phyloP scores from a whole-genome alignment of 2,888 invertebrate genomes.

The Omphaloscelis lunosa region DNA sequence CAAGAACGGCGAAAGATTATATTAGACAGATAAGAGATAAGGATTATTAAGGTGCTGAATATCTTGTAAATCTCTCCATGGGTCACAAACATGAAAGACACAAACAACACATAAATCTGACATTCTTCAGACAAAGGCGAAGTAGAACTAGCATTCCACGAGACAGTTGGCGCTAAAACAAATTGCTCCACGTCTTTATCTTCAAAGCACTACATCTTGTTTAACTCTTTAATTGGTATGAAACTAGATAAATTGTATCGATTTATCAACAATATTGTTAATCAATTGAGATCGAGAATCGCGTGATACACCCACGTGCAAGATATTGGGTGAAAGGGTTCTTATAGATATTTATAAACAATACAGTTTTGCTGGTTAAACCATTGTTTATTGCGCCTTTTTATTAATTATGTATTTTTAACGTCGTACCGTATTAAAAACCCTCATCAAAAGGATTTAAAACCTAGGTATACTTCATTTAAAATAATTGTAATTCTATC shows the following conservation, averaged over 20 bases:
- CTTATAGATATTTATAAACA: too few relatives aligned
- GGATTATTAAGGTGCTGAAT: background rate
- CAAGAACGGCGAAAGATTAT: background rate
- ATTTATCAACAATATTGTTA: constrained; percentile 51
- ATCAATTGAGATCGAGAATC: constrained; percentile 50
- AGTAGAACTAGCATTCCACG: background rate
- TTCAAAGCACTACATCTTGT: constrained; percentile 12
- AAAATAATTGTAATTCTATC: too few relatives aligned
- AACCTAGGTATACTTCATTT: too few relatives aligned
- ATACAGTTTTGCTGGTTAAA: background rate
- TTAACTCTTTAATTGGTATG: constrained; percentile 44
- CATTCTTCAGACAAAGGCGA: constrained; percentile 8
- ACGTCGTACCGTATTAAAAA: too few relatives aligned
- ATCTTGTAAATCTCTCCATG: background rate
- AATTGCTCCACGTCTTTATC: constrained; percentile 19
- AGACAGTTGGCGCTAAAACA: constrained; percentile 13
- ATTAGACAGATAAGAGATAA: background rate
- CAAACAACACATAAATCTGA: constrained; percentile 10
- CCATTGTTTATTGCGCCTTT: background rate
- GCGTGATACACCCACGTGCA: constrained; percentile 39
- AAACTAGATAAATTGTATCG: constrained; percentile 50
- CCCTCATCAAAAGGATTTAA: too few relatives aligned
- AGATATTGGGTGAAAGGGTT: constrained; percentile 43
- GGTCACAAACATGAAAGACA: background rate
- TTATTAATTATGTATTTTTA: background rate